These are phyloP conservation scores for Cepphus grylle DNA, from an alignment of 2,113 vertebrate genomes.

Conservation along the genomic window DNA sequence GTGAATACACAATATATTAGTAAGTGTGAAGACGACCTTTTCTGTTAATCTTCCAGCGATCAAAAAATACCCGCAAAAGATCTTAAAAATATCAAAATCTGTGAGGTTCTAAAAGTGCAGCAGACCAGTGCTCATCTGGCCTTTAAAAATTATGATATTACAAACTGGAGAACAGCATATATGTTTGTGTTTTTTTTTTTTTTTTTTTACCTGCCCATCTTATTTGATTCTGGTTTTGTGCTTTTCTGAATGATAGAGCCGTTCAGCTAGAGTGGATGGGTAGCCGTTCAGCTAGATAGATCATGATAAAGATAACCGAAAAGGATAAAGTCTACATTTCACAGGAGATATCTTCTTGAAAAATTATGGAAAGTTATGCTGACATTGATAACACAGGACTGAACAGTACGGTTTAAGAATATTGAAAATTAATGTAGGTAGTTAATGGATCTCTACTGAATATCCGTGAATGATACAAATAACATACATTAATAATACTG, in stretches of 20 bases:
- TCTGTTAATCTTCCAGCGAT: not conserved
- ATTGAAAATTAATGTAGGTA: not conserved
- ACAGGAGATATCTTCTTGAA: not conserved
- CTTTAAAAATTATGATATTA: not conserved
- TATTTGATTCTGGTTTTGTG: not conserved
- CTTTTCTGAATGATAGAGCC: not conserved
- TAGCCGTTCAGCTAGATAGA: not conserved
- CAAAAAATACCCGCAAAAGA: not conserved
- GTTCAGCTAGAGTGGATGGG: not conserved
- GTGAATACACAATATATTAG: rapidly evolving
- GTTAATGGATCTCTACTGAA: not conserved
- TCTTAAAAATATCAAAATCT: not conserved
- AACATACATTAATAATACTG: not conserved
- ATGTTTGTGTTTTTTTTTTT: not conserved
- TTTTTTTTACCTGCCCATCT: not conserved
- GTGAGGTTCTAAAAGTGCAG: not conserved
- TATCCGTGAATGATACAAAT: not conserved
- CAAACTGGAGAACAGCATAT: not conserved
- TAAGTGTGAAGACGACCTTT: not conserved
- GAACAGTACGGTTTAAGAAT: not conserved
- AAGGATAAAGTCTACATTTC: not conserved
- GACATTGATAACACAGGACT: not conserved
- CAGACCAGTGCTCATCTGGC: not conserved
- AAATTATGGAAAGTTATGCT: not conserved
- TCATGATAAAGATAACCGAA: not conserved